Evolutionary conservation across 2,888 invertebrate genomes (phyloP), one percentile per base, ranked within the genome.

Genomic region (Ditula angustiorana): DNA sequence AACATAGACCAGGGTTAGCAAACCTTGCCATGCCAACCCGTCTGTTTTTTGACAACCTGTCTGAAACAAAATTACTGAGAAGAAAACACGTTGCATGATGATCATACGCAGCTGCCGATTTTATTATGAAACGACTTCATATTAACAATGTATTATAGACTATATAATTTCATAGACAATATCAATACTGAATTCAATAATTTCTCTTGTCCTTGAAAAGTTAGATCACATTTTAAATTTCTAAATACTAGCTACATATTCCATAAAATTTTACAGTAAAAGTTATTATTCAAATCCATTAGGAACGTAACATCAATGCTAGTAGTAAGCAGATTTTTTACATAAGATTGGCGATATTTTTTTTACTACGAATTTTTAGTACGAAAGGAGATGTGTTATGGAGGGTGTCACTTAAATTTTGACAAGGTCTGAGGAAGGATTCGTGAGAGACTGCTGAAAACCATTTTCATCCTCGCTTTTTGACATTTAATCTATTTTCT

Each of bases 161-260:
- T 58, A 64, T 35, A 58, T 52, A 50, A 63, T 57, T 63, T 63
- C 33, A 63, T 63, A 58, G 58, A 64, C 58, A 63, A 57, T 63
- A 58, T 58, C 46, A 64, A 64, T 64, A 64, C 63, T 64, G 63
- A 52, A 53, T 64, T 52, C 35, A 46, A 4, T 10, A 44, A 56
- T 62, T 58, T 41, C 50, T 63, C 35, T 58, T 52, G 13, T 33
- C 19, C 49, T 62, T 49, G 26, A 3, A 56, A 49, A 21, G 11
- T 63, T 53, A 2, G 37, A 62, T 62, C 62, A 62, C 56, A 56
- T 62, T 61, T 28, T 10, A 24, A 21, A 30, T 28, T 55, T 47
- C 41, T 41, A 41, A 19, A 8, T 41, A 19, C n/a, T 56, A 35
- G 4, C 24, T 50, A 57, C 41, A 63, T 28, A 50, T n/a, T n/a